phyloP scores from a whole-genome alignment of 2,797 vertebrate genomes.

The Clarias laeviceps region DNA sequence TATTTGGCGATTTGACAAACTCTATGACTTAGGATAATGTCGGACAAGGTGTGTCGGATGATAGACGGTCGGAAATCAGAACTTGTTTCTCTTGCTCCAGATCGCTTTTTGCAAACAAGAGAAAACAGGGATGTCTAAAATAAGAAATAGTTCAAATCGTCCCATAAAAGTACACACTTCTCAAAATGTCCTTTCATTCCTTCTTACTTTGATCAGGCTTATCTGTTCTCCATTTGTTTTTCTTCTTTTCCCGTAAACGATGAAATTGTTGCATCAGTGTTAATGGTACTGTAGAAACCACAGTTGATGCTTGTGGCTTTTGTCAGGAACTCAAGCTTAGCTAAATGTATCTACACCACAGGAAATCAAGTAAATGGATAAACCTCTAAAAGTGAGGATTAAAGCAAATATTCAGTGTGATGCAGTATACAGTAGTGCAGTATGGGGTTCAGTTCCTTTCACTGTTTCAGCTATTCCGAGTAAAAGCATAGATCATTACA shows the following conservation, averaged over 20 bases:
- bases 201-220: slow-evolving; percentile 50
- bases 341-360: slow-evolving; percentile 35
- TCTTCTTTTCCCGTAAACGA: slow-evolving; percentile 51
- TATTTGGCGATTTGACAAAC: slow-evolving; percentile 39
- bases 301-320: slow-evolving; percentile 43
- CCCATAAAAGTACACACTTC: not conserved
- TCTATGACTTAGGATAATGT: not conserved
- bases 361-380: slow-evolving; percentile 23
- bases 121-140: not conserved
- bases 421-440: too few relatives aligned
- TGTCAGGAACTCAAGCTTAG: slow-evolving; percentile 27
- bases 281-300: slow-evolving; percentile 45
- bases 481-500: not conserved
- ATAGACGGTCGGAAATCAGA: too few relatives aligned
- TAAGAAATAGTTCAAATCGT: not conserved
- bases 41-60: not conserved
- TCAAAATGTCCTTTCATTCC: not conserved
- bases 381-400: slow-evolving; percentile 14
- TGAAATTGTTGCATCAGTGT: slow-evolving; percentile 28
- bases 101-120: not conserved
- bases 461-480: not conserved
- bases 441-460: not conserved
- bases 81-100: not conserved
- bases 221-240: slow-evolving; percentile 10
- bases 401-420: slow-evolving; percentile 2